Conservation (phyloP, 2,888 invertebrate genomes). For the Volucella inanis region DNA sequence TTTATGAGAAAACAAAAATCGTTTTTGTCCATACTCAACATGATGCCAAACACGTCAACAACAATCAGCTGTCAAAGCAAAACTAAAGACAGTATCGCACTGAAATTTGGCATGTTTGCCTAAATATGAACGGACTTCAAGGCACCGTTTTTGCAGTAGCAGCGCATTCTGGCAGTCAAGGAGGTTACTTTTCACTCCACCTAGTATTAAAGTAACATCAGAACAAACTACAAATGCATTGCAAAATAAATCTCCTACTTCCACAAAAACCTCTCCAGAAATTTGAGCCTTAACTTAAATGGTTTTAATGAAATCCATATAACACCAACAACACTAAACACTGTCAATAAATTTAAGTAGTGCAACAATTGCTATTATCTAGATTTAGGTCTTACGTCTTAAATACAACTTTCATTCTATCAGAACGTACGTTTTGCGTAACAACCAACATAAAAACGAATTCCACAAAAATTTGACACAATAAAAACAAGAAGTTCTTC, state of each 20-base stretch:
- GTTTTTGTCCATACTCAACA: too few species aligned
- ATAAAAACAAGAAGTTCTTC: not conserved
- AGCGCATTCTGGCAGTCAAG: too few species aligned
- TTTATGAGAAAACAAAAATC: too few species aligned
- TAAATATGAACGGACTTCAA: too few species aligned
- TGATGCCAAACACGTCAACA: too few species aligned
- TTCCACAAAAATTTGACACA: conserved; percentile 11
- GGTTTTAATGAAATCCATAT: not conserved
- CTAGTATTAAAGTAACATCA: too few species aligned
- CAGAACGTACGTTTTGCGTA: conserved; percentile 1
- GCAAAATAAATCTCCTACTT: not conserved
- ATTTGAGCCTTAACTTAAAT: not conserved
- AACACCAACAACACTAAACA: not conserved
- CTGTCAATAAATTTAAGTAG: not conserved
- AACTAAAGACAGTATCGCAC: too few species aligned
- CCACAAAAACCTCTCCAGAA: not conserved
- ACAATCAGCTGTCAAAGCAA: too few species aligned
- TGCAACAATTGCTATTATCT: conserved; percentile 4
- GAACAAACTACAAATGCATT: not conserved
- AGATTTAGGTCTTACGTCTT: not conserved
- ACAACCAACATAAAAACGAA: conserved; percentile 16
- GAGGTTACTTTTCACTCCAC: too few species aligned
- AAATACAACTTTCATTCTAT: conserved; percentile 6
- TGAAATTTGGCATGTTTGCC: too few species aligned
- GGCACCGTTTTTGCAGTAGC: too few species aligned